A percentile compares a stretch with the other conserved stretches of the same genome.
Evolutionary conservation across 2,113 vertebrate genomes (phyloP).

Genomic region (Ciconia stormi): DNA sequence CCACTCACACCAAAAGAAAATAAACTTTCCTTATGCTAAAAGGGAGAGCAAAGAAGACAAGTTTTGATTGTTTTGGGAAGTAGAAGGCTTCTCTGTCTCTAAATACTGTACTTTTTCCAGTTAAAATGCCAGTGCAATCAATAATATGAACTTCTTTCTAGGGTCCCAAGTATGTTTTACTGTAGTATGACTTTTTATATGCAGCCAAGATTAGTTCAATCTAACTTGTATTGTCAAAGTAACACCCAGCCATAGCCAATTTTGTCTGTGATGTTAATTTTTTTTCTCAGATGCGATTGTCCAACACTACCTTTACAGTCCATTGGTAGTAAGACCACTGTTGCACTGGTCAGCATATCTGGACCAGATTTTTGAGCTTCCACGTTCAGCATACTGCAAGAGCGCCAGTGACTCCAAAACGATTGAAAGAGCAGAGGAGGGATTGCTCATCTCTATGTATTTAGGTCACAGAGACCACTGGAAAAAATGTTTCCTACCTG

Average conservation of each 20-base stretch:
- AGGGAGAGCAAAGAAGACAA: background rate
- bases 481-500: background rate
- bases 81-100: background rate
- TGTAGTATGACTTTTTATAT: background rate
- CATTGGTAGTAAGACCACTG: background rate
- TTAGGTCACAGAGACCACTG: background rate
- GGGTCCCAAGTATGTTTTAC: background rate
- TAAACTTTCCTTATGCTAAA: background rate
- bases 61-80: background rate
- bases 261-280: background rate
- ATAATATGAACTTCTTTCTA: background rate
- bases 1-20: background rate
- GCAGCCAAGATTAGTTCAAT: background rate
- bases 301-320: background rate
- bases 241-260: background rate
- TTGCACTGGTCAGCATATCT: background rate
- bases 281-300: background rate
- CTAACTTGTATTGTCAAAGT: background rate
- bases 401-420: background rate
- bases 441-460: background rate
- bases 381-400: background rate
- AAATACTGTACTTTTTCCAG: background rate
- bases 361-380: background rate
- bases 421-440: fast-evolving
- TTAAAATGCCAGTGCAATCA: background rate